phyloP scores from a whole-genome alignment of 2,113 vertebrate species.

The Falcunculus frontatus region DNA sequence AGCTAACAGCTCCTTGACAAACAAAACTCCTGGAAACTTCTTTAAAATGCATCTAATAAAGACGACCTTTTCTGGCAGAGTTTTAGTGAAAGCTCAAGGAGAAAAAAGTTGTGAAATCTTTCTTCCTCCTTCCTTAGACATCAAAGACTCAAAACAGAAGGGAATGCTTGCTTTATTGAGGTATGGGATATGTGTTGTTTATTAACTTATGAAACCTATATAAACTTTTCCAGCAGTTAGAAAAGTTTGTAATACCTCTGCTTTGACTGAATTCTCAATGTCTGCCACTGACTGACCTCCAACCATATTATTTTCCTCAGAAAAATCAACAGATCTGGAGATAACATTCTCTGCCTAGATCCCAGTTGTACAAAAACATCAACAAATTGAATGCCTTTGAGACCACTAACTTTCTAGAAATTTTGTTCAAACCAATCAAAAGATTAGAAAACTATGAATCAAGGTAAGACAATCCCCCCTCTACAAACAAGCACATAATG shows the following conservation, averaged over 20 bases:
- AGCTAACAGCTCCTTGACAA: background rate
- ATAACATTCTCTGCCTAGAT: background rate
- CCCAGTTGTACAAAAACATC: background rate
- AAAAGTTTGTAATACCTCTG: background rate
- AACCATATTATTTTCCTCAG: background rate
- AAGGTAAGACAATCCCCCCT: background rate
- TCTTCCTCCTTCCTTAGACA: background rate
- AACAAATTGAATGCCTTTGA: background rate
- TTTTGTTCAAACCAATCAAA: background rate
- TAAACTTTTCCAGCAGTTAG: background rate
- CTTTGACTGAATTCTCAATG: background rate
- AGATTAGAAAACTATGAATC: background rate
- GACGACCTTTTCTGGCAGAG: background rate
- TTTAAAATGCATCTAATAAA: background rate
- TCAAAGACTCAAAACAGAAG: background rate
- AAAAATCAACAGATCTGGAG: background rate
- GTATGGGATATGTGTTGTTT: background rate
- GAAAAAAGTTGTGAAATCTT: background rate
- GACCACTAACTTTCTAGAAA: background rate
- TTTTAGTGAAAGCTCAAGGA: background rate
- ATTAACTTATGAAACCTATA: background rate
- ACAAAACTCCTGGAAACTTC: background rate
- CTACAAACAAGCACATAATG: background rate
- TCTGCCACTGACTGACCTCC: background rate
- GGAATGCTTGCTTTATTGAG: background rate